Evolutionary conservation across 30 jellyfish, hydroid and myxozoan species (phyloP).

Genomic region (Chironex yamaguchii): DNA sequence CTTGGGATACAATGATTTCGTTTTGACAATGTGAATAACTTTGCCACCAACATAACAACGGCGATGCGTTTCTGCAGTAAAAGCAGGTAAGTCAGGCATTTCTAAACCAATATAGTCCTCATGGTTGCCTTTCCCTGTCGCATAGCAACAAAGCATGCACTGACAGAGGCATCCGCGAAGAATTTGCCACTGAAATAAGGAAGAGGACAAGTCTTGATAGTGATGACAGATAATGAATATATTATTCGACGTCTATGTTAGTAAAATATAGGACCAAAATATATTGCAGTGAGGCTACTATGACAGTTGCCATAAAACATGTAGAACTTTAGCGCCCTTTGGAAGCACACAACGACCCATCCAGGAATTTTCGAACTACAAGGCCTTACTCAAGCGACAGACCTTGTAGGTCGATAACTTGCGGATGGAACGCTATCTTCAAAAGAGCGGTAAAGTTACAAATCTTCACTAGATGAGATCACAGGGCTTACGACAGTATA

Average conservation of each 20-base stretch:
- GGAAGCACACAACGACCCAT: too few relatives aligned
- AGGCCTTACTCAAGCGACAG: too few relatives aligned
- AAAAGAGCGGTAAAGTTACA: too few relatives aligned
- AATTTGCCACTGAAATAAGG: conserved; percentile 94
- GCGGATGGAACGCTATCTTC: too few relatives aligned
- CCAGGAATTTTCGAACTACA: too few relatives aligned
- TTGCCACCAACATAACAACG: conserved; percentile 90
- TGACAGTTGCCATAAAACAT: too few relatives aligned
- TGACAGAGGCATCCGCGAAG: conserved; percentile 91
- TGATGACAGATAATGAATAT: not conserved
- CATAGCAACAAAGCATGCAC: conserved; percentile 89
- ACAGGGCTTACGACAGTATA: too few relatives aligned
- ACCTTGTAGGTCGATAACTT: too few relatives aligned
- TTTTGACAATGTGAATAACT: conserved; percentile 92
- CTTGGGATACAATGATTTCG: conserved; percentile 90
- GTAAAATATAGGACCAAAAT: too few relatives aligned
- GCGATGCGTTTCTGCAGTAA: conserved; percentile 47
- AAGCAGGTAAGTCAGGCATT: conserved; percentile 63
- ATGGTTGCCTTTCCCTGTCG: conserved; percentile 57
- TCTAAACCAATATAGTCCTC: conserved; percentile 77
- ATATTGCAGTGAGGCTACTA: too few relatives aligned
- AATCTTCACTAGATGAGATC: too few relatives aligned
- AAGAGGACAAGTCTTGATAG: not conserved
- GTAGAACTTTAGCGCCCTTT: too few relatives aligned
- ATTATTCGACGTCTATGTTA: not conserved